Evolutionary conservation across 2,797 vertebrate species (phyloP), one percentile per base, ranked within the genome.

Genomic region (Bradypus variegatus): DNA sequence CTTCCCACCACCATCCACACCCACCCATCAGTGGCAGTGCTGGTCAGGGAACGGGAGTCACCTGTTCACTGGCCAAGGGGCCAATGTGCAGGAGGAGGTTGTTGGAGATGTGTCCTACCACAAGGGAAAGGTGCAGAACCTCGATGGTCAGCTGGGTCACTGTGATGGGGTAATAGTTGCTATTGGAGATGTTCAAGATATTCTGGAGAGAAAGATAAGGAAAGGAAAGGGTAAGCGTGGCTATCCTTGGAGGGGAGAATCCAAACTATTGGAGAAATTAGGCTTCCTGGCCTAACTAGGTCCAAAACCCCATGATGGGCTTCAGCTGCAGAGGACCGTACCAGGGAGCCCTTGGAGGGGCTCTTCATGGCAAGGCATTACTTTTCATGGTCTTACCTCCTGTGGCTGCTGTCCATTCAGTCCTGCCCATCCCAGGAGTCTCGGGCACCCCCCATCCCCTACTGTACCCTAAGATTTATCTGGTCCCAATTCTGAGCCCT

Each of bases 101-200:
- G 3, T 97, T 29, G 58, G 96, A 98, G 78, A 95, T 95, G 62
- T 97, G 98, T 5, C 98, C 98, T 25, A 98, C 94, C 8, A 99
- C 96, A 0, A 96, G 96, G 10, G 96, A 73, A 50, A 91, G 93
- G 67, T 98, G 95, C 91, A 99, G 94, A 70, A 98, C 96, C 92
- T 99, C 98, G 3, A 98, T 31, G 27, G 90, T 96, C 18, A 99
- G 97, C 38, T 97, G 95, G 0, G 95, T 94, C 50, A 98, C 95
- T 2, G 96, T 94, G 76, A 98, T 96, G 0, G 97, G 94, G 72
- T 98, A 98, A 96, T 98, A 98, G 97, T 99, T 99, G 78, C 97
- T 95, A 93, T 99, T 99, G 96, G 97, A 98, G 96, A 99, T 93
- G 93, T 98, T 98, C 93, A 99, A 91, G 94, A 98, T 89, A 48